Evolutionary conservation across 2,797 vertebrate species (phyloP), one percentile per base, ranked within the genome.

Genomic region (Sebastes taczanowskii): DNA sequence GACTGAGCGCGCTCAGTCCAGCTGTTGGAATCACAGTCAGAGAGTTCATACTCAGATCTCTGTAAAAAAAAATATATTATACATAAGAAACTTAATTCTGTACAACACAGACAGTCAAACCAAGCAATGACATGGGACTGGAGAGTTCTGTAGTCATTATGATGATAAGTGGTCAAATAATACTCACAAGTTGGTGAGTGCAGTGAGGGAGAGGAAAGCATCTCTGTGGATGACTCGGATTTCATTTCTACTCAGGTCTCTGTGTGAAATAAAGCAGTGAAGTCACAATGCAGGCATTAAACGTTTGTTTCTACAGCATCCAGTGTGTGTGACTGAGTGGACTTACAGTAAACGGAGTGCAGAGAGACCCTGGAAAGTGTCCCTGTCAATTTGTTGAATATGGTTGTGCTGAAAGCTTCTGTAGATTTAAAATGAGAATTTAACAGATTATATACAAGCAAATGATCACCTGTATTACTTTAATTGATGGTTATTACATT

Each of bases 131-230:
- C 6, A 10, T 49, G 46, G 5, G 27, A n/a, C 7, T 16, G 14
- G 29, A 71, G 22, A 67, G 30, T 4, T 70, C 18, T 46, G 58
- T 9, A 7, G 11, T 56, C 5, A 10, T 29, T 4, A 11, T 11
- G n/a, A 25, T 49, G 35, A 11, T 23, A 49, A 11, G 7, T 22
- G 22, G 13, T 7, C 4, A 1, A 72, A 32, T 16, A 53, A 18
- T 86, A 99, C 98, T 99, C 95, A 99, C 98, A 99, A 87, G 93
- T 97, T 99, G 74, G 96, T 97, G 81, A 99, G 95, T n/a, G 96
- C 91, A 35, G 92, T 94, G 87, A 97, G 94, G 62, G 96, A 96
- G 64, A 95, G 91, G 85, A 99, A 99, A 77, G 97, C 97, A 75
- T 97, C 96, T 89, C 91, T 95, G 88, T 99, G 96, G 93, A 99